These are phyloP conservation scores for Automeris io DNA, from an alignment of 2,888 invertebrate species.

Conservation along the genomic window DNA sequence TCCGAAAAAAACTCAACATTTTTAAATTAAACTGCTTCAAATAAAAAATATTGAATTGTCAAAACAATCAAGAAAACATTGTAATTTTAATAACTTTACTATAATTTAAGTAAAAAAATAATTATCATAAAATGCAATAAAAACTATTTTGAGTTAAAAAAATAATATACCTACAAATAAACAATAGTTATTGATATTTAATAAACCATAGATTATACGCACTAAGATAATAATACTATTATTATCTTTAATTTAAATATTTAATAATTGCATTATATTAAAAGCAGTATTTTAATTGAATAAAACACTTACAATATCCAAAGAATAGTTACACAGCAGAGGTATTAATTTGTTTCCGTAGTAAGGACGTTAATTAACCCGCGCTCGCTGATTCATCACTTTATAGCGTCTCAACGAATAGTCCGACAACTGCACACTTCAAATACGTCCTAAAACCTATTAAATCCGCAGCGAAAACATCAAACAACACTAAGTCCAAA, in stretches of 20 bases:
- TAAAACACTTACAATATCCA: slow-evolving; percentile 58
- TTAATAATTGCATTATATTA: slow-evolving; percentile 5
- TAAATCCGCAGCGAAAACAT: slow-evolving; percentile 31
- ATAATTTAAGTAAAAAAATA: too few relatives aligned
- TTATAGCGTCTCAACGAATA: slow-evolving; percentile 67
- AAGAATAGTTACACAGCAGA: slow-evolving; percentile 32
- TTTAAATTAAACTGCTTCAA: too few relatives aligned
- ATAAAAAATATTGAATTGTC: too few relatives aligned
- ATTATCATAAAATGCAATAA: too few relatives aligned
- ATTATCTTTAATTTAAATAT: not conserved
- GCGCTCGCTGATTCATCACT: slow-evolving; percentile 76
- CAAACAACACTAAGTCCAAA: slow-evolving; percentile 39
- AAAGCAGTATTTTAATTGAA: slow-evolving; percentile 6
- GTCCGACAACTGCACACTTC: slow-evolving; percentile 59
- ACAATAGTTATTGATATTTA: not conserved
- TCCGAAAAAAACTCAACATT: too few relatives aligned
- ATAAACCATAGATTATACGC: too few relatives aligned
- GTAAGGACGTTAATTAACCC: slow-evolving; percentile 69
- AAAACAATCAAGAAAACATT: too few relatives aligned
- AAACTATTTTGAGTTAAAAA: too few relatives aligned
- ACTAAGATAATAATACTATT: not conserved
- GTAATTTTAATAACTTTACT: too few relatives aligned
- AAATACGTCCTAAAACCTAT: slow-evolving; percentile 32
- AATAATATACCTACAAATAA: too few relatives aligned
- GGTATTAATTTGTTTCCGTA: slow-evolving; percentile 66